phyloP scores from a whole-genome alignment of 2,113 vertebrate species.

The Cynopterus brachyotis region DNA sequence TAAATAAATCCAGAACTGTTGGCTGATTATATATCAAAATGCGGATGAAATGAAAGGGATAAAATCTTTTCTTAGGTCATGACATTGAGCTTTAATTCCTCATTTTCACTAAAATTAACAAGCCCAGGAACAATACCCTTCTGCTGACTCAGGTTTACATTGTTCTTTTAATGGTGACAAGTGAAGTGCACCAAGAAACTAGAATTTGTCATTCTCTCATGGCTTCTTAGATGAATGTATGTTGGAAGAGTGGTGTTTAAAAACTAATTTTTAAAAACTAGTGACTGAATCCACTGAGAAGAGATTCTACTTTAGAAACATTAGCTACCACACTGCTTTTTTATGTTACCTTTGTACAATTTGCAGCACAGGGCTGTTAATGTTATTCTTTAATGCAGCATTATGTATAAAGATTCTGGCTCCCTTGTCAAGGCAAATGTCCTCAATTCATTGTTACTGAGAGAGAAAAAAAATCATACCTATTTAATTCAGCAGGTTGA shows the following conservation, averaged over 20 bases:
- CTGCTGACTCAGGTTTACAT: slow-evolving; percentile 24
- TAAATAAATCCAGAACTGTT: slow-evolving; percentile 44
- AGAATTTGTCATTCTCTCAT: slow-evolving; percentile 73
- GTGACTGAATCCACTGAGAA: slow-evolving; percentile 89
- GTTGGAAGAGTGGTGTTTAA: slow-evolving; percentile 42
- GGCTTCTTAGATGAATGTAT: slow-evolving; percentile 82
- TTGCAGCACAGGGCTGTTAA: slow-evolving; percentile 87
- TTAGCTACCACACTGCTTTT: slow-evolving; percentile 85
- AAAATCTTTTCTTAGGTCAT: slow-evolving; percentile 12
- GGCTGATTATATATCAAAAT: slow-evolving; percentile 18
- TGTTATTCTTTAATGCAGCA: slow-evolving; percentile 86
- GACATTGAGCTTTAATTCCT: neutral
- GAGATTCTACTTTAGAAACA: slow-evolving; percentile 91
- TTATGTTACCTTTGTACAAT: slow-evolving; percentile 90
- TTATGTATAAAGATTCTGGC: slow-evolving; percentile 90
- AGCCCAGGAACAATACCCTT: slow-evolving; percentile 35
- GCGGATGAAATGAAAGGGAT: slow-evolving; percentile 27
- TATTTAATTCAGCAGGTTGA: slow-evolving; percentile 90
- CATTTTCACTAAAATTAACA: neutral
- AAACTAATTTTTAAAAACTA: slow-evolving; percentile 68
- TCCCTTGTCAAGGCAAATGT: slow-evolving; percentile 88
- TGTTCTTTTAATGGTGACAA: slow-evolving; percentile 60
- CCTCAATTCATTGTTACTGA: slow-evolving; percentile 91
- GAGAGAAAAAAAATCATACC: slow-evolving; percentile 87
- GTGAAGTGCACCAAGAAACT: slow-evolving; percentile 43